Base-by-base conservation (phyloP, 2,888 invertebrate genomes). In the Pandemis corylana region DNA sequence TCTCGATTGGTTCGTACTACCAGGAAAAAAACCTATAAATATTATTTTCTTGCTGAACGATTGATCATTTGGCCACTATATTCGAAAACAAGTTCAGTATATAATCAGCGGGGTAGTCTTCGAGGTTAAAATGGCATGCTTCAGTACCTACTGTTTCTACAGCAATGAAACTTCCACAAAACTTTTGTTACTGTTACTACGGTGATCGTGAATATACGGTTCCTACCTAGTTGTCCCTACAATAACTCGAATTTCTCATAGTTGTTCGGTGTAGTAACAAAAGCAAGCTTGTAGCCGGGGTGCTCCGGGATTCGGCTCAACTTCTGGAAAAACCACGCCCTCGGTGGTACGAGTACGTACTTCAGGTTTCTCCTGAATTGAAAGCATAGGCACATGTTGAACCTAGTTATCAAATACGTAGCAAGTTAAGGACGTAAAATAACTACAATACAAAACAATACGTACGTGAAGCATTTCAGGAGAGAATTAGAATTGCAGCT, bases 11-110 rank as follows among this genome's bases (percentile, higher is more conserved):
- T 15, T 59, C 28, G 62, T n/a, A 41, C 49, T 41, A 53, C 51
- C 6, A 36, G 28, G 51, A 53, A 41, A 66, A 44, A 66, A 36
- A 41, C 44, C 28, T 44, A 66, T 66, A 66, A 53, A 66, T 66
- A 66, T 41, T 53, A 20, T 65, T 7, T 9, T 59, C 59, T 41
- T 62, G 28, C 28, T 10, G 42, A 62, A 42, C 41, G 62, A 62
- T n/a, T 7, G 62, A 56, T 20, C 20, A 56, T 0, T 56, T 20
- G 56, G 20, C 20, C 9, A 7, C 56, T 56, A 15, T 12, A 36
- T 28, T 4, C 20, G 28, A 13, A n/a, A n/a, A 7, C 51, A n/a
- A 6, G 6, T 9, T 44, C 44, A 44, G 44, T 44, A 4, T 4
- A n/a, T 46, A 6, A n/a, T 6, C 51, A 6, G 2, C 6, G 6